phyloP scores from a whole-genome alignment of 2,113 vertebrate species.

The Dascyllus trimaculatus region DNA sequence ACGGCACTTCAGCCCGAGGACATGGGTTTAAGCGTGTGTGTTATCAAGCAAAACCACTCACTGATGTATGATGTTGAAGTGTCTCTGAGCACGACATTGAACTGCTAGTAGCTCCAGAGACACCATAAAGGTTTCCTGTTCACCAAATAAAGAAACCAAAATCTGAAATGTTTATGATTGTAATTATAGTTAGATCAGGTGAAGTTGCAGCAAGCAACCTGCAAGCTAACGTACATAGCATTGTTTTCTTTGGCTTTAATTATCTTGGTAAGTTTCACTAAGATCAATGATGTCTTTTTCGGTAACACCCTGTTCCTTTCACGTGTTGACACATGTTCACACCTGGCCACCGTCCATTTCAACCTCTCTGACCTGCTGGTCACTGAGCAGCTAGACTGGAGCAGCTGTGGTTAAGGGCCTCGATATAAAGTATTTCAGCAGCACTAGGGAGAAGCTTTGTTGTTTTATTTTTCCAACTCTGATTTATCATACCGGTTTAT shows the following conservation, averaged over 20 bases:
- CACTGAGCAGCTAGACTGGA: neutral
- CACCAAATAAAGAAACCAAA: neutral
- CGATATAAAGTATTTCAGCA: neutral
- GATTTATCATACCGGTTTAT: too few relatives aligned
- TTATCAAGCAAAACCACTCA: neutral
- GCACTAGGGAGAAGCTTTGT: neutral
- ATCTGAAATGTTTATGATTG: neutral
- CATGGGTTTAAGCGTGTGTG: neutral
- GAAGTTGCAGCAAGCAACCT: neutral
- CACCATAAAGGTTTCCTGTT: neutral
- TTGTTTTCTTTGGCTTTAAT: neutral
- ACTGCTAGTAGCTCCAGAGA: neutral
- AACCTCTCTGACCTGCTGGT: neutral
- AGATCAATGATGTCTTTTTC: neutral
- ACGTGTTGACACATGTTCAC: slow-evolving; percentile 2
- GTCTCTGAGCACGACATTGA: slow-evolving; percentile 8
- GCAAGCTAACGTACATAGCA: neutral
- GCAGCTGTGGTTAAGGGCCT: neutral
- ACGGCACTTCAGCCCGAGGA: neutral
- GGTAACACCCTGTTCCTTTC: neutral
- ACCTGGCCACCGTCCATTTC: neutral
- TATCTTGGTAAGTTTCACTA: neutral
- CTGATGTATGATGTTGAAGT: neutral
- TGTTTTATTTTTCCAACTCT: too few relatives aligned
- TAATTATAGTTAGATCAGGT: too few relatives aligned